Evolutionary conservation across 1,140 invertebrate species (phyloP), one percentile per base, ranked within the genome.

Genomic region (Cyphomyrmex costatus): DNA sequence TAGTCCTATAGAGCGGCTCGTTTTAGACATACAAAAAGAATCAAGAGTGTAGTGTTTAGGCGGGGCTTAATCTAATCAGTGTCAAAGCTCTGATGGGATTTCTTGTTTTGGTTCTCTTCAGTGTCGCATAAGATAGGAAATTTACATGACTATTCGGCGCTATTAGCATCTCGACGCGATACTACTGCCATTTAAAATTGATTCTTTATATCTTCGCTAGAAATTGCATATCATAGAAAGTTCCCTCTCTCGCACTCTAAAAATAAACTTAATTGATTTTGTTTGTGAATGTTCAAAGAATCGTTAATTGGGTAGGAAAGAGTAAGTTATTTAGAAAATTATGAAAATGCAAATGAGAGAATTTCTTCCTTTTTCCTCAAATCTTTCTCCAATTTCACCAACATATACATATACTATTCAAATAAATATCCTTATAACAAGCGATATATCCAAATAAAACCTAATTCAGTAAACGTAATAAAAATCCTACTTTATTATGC

Each of bases 21-120:
- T 70, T 80, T 68, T 53, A 70, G 49, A 80, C n/a, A 14, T 33
- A 12, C n/a, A 36, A 16, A 65, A 53, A 83, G 24, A 78, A 10
- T 56, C 42, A 42, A 77, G 36, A 51, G 4, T 21, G 12, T 53
- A 3, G 19, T 16, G 7, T n/a, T 21, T 27, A 21, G 58, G 49
- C 6, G 24, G 21, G 58, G 27, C 30, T 85, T 85, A 68, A 53
- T 88, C 76, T 78, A 56, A 46, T 51, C 42, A 65, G 56, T 33
- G 74, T 68, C 71, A 61, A 78, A 85, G 33, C 46, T 58, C 12
- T 66, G 36, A 66, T n/a, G 14, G 42, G 46, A 76, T 66, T 80
- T 53, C 46, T 30, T 24, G n/a, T 21, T 53, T 79, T 7, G 30
- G 19, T 46, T 83, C 68, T 42, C 68, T 60, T 53, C 14, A 46